phyloP scores from a whole-genome alignment of 1,140 invertebrate species.

The Pissodes strobi region DNA sequence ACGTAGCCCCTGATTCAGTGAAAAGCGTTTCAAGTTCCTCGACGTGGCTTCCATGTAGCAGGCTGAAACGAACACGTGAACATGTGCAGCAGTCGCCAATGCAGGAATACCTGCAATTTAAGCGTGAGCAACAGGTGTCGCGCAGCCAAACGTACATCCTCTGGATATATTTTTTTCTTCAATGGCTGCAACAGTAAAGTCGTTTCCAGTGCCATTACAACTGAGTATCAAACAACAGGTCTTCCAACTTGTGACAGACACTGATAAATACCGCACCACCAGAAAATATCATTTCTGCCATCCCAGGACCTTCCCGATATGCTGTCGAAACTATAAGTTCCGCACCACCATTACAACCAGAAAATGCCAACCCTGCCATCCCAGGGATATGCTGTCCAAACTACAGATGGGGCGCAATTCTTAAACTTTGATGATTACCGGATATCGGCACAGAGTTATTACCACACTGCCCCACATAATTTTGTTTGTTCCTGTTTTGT shows the following conservation, averaged over 20 bases:
- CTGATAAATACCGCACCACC: no score
- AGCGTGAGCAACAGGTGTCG: background rate
- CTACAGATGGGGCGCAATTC: no score
- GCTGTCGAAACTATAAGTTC: no score
- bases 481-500: no score
- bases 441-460: no score
- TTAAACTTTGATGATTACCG: no score
- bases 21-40: constrained; percentile 10
- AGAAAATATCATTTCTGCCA: no score
- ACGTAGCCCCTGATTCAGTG: constrained; percentile 4
- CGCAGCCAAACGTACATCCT: constrained; percentile 1
- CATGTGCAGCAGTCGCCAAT: background rate
- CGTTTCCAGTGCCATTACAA: background rate
- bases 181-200: constrained; percentile 12
- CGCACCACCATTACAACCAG: no score
- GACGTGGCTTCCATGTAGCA: background rate
- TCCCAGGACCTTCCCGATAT: no score
- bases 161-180: constrained; percentile 6
- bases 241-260: background rate
- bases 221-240: background rate
- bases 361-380: no score
- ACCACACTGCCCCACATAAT: no score
- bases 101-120: background rate
- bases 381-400: no score
- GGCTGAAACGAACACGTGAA: background rate